A percentile compares a stretch with the other conserved stretches of the same genome.
Evolutionary conservation across 2,113 vertebrate species (phyloP).

Genomic region (Megaleporinus macrocephalus): DNA sequence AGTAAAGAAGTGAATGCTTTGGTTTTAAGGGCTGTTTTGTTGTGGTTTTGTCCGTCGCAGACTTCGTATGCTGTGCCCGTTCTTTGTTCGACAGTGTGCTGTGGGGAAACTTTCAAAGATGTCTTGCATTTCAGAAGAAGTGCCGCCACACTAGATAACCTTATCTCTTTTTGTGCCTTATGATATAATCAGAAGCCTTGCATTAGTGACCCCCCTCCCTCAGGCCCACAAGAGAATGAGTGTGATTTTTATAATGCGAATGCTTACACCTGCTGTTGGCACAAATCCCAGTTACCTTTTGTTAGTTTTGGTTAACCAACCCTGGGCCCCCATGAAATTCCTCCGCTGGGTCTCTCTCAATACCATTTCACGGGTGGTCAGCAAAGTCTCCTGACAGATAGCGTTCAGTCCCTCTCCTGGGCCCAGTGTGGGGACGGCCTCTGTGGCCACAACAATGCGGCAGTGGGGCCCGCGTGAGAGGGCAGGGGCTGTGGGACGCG

Average conservation of each 20-base stretch:
- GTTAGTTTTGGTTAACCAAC: slow-evolving; percentile 49
- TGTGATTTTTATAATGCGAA: slow-evolving; percentile 32
- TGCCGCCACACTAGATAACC: slow-evolving; percentile 31
- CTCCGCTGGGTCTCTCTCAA: slow-evolving; percentile 42
- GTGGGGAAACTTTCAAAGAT: slow-evolving; percentile 41
- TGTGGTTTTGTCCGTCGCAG: background rate
- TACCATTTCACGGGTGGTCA: slow-evolving; percentile 56
- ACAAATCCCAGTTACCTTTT: slow-evolving; percentile 48
- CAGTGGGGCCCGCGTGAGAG: slow-evolving; percentile 55
- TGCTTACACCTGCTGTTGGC: slow-evolving; percentile 45
- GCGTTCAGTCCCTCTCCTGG: slow-evolving; percentile 41
- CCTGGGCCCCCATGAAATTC: slow-evolving; percentile 46
- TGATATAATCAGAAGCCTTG: slow-evolving; percentile 13
- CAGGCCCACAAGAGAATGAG: slow-evolving; percentile 15
- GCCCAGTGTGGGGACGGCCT: slow-evolving; percentile 43
- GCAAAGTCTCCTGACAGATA: slow-evolving; percentile 54
- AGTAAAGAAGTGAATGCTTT: background rate
- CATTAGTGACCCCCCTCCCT: slow-evolving; percentile 9
- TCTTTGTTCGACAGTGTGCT: background rate
- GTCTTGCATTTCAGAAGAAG: slow-evolving; percentile 39
- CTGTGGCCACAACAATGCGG: slow-evolving; percentile 55
- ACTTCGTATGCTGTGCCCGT: background rate
- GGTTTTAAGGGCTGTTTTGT: background rate
- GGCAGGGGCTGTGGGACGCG: slow-evolving; percentile 49
- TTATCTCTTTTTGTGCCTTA: slow-evolving; percentile 4